Evolutionary conservation across 2,113 vertebrate species (phyloP).

Genomic region (Tragelaphus imberbis): DNA sequence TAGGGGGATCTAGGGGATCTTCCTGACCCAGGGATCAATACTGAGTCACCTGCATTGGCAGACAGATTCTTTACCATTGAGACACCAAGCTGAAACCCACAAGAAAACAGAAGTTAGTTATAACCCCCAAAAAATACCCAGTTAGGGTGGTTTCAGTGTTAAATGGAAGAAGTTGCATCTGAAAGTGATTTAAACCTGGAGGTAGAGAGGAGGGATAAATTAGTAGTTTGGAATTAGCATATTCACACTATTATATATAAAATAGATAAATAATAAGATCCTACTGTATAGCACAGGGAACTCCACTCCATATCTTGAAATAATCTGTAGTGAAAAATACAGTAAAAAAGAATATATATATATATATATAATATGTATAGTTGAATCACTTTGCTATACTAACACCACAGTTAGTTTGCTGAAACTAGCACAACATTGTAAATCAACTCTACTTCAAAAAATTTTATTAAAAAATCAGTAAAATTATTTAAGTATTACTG

Average conservation of each 20-base stretch:
- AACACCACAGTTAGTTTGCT: neutral
- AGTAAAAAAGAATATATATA: neutral
- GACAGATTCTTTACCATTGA: neutral
- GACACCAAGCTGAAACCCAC: neutral
- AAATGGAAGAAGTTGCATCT: neutral
- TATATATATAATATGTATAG: neutral
- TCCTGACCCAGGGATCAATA: neutral
- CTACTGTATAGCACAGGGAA: neutral
- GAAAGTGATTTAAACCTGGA: neutral
- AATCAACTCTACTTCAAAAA: neutral
- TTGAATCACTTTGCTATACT: neutral
- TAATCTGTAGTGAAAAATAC: neutral
- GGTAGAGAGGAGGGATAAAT: neutral
- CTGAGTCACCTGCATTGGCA: neutral
- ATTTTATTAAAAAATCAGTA: neutral
- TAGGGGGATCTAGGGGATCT: neutral
- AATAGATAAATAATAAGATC: neutral
- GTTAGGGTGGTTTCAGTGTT: neutral
- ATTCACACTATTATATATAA: neutral
- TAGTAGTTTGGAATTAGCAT: neutral
- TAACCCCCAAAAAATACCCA: neutral
- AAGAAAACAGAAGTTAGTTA: neutral
- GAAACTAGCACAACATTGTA: neutral
- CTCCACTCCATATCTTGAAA: neutral
- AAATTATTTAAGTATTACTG: neutral